Evolutionary conservation across 1,140 invertebrate species (phyloP).

Genomic region (Plutomurus gul): DNA sequence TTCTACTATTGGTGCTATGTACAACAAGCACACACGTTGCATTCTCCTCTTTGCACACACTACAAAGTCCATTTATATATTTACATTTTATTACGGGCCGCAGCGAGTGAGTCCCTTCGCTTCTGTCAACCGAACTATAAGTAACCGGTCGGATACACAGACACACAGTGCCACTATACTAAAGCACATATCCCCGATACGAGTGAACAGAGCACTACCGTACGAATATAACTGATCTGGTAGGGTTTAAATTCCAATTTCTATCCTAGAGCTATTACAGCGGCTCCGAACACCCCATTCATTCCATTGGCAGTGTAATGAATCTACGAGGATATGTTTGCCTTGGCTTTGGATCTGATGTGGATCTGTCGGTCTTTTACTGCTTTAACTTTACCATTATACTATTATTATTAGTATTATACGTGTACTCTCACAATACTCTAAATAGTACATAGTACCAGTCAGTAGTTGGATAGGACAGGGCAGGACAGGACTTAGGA

Average conservation of each 20-base stretch:
- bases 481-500: too few relatives aligned
- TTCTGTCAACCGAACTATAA: constrained; percentile 20
- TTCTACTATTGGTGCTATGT: neutral
- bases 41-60: constrained; percentile 23
- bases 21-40: neutral
- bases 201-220: neutral
- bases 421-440: too few relatives aligned
- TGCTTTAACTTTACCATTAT: too few relatives aligned
- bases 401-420: too few relatives aligned
- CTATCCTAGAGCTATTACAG: constrained; percentile 26
- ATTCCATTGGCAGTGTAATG: constrained; percentile 26
- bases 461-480: too few relatives aligned
- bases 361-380: neutral
- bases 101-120: neutral
- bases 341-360: constrained; percentile 12
- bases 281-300: constrained; percentile 9
- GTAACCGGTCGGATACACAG: neutral
- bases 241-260: constrained; percentile 30
- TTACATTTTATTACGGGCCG: constrained; percentile 24
- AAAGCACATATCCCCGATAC: neutral
- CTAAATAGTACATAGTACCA: too few relatives aligned
- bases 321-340: constrained; percentile 18
- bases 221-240: neutral
- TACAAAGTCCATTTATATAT: constrained; percentile 52
- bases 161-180: neutral